These are phyloP conservation scores for Lycopodina hypogea DNA, from an alignment of 37 sponge, comb jelly and placozoan species.

Conservation along the genomic window DNA sequence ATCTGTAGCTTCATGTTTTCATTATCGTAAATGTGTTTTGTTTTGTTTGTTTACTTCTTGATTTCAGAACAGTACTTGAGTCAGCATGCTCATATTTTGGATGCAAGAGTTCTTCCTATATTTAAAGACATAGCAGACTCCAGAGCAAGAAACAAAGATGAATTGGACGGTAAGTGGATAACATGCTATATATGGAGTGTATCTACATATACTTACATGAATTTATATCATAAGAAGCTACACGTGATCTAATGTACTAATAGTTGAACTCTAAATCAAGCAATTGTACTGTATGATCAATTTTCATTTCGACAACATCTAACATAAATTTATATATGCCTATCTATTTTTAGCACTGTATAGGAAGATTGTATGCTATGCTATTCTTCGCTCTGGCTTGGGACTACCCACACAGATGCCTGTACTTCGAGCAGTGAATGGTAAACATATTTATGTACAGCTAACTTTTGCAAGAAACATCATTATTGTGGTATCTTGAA, in stretches of 20 bases:
- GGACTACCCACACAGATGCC: slow-evolving; percentile 95
- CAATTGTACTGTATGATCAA: no score
- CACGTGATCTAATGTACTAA: no score
- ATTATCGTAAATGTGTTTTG: no score
- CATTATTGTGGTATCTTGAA: no score
- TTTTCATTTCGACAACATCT: no score
- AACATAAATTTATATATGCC: not conserved
- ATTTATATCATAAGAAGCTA: no score
- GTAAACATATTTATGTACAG: slow-evolving; percentile 21
- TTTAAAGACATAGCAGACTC: slow-evolving; percentile 89
- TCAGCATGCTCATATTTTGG: slow-evolving; percentile 90
- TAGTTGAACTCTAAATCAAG: no score
- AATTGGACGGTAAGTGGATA: slow-evolving; percentile 76
- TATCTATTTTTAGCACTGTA: slow-evolving; percentile 63
- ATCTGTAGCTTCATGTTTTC: no score
- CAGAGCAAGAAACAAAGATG: slow-evolving; percentile 92
- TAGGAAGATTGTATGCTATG: slow-evolving; percentile 92
- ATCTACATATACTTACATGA: no score
- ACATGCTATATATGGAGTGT: no score
- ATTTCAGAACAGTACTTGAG: slow-evolving; percentile 79
- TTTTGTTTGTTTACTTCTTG: no score
- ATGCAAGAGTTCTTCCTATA: slow-evolving; percentile 74
- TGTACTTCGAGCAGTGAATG: slow-evolving; percentile 93
- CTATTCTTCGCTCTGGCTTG: slow-evolving; percentile 90
- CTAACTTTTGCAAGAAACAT: no score